Base-by-base conservation (phyloP, 2,797 vertebrate genomes). In the Sebastes nivosus region DNA sequence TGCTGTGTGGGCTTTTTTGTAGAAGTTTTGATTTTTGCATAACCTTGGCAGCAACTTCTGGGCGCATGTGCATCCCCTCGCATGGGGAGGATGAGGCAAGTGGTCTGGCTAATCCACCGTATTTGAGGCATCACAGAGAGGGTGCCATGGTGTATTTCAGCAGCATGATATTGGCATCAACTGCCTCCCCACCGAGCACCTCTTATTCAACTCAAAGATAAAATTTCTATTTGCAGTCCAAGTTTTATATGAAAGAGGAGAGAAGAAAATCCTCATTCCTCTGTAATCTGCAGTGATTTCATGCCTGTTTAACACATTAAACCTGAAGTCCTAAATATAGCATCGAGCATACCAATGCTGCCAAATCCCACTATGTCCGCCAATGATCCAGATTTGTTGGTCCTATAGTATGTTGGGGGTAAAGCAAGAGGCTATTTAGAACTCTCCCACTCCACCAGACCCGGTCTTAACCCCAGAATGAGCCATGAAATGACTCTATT, bases 401-500 rank as follows among this genome's bases (percentile, higher is more conserved):
- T 60, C 29, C 79, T 83, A 73, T 77, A 72, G 79, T 73, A 83
- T 50, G 86, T 74, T 80, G 75, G 82, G 36, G 66, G 70, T 81
- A 11, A 80, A 89, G 71, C 34, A 22, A 63, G 54, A 61, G 58
- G 67, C 73, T 90, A 85, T 93, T 92, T 90, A 84, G 81, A 63
- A 72, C 55, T 78, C 81, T 75, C 77, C 89, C 83, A 80, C 83
- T 87, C 84, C 65, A 84, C 42, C 75, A 86, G 89, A 77, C 84
- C 85, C 27, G 67, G 80, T 83, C 72, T 79, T 84, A 91, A 91
- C 89, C 85, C 74, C 86, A 84, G 87, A 95, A 94, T 88, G 88
- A 93, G 93, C 89, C 90, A 91, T 96, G 92, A 95, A 95, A 95
- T 95, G 80, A 94, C 94, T 92, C 89, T 72, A 90, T 90, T 91